Evolutionary conservation across 2,113 vertebrate genomes (phyloP), one percentile per base, ranked within the genome.

Genomic region (Zingel zingel): DNA sequence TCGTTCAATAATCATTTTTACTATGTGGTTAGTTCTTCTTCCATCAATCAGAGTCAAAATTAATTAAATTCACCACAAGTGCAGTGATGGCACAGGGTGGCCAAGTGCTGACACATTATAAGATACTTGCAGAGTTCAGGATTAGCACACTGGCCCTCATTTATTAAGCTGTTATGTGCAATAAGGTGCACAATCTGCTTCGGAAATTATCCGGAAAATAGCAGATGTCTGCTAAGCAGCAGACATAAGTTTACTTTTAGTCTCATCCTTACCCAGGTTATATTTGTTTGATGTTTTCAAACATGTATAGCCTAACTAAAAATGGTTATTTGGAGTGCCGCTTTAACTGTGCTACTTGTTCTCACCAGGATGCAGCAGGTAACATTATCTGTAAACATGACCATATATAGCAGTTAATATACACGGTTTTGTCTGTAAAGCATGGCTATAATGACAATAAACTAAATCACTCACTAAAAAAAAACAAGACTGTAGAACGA

Each of bases 301-400:
- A 56, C 18, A 27, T 70, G 5, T 56, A 6, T 7, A 27, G 47
- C 69, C 4, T 56, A 23, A 43, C 13, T 33, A 43, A 6, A 11
- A 33, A 30, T 16, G 18, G 1, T 54, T 3, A 53, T 69, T 70
- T 48, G 13, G 50, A 63, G 13, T 43, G 15, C 33, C 25, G 18
- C 15, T 84, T 50, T 65, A 67, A 57, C 64, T 53, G 58, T 43
- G 3, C 23, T 77, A 33, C 76, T 23, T 63, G 25, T 48, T 47
- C 1, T 63, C 67, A 39, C 8, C 85, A 98, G 98, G 92, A 96
- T 99, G 96, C 89, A 84, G 13, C 98, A 98, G 91, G 95, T 95
- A 99, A 99, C 50, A 94, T 99, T 2, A 57, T 27, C 13, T 25
- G 21, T 45, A 13, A 48, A 48, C 43, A 48, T 30, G 9, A 23